Conservation (phyloP, 2,888 invertebrate species). For the Lacanobia oleracea region DNA sequence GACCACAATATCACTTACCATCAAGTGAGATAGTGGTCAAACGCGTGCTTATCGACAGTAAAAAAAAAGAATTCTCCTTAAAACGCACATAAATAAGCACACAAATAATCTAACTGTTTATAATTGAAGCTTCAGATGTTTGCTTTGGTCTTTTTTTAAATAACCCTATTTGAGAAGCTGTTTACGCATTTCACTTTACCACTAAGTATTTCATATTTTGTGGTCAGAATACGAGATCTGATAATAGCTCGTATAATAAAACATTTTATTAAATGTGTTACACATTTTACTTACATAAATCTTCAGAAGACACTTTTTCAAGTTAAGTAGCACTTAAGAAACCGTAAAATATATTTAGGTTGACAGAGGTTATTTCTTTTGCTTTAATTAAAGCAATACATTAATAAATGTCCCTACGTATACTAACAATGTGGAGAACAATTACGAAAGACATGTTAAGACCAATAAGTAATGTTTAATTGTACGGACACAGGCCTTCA, state of each 20-base stretch:
- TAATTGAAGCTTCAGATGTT: neutral
- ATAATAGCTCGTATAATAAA: conserved; percentile 5
- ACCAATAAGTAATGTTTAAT: neutral
- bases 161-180: neutral
- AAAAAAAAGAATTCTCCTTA: too few relatives aligned
- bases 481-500: neutral
- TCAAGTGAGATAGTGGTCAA: too few relatives aligned
- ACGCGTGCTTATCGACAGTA: too few relatives aligned
- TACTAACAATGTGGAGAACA: neutral
- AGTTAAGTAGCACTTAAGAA: conserved; percentile 5
- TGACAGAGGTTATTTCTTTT: neutral
- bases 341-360: neutral
- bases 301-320: neutral
- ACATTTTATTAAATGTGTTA: conserved; percentile 3
- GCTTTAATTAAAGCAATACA: conserved; percentile 6
- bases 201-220: neutral
- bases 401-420: neutral
- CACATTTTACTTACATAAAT: conserved; percentile 21
- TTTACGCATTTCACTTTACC: neutral
- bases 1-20: too few relatives aligned
- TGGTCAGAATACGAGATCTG: neutral
- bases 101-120: too few relatives aligned
- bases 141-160: too few relatives aligned
- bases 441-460: neutral
- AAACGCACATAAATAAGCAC: neutral